Evolutionary conservation across 1,140 invertebrate genomes (phyloP).

Genomic region (Zaprionus taronus): DNA sequence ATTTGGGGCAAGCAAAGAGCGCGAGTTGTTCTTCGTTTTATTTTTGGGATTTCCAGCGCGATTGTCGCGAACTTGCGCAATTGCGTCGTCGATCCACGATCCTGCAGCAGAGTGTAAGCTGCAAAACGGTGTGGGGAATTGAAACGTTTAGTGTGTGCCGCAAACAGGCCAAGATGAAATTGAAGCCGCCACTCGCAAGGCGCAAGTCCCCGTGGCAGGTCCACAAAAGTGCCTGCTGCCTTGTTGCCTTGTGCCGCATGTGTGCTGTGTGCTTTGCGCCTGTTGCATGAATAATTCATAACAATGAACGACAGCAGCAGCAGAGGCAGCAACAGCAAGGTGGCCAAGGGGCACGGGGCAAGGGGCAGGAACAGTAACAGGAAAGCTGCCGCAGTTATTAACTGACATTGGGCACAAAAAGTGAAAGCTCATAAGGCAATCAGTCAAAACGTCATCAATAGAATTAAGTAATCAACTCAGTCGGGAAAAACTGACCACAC

Average conservation of each 20-base stretch:
- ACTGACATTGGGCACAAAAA: slow-evolving; percentile 68
- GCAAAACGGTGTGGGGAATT: slow-evolving; percentile 61
- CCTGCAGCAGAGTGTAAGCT: slow-evolving; percentile 49
- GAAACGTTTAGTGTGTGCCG: slow-evolving; percentile 73
- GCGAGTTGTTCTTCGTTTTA: not conserved
- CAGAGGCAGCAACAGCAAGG: slow-evolving; percentile 29
- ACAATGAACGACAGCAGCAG: slow-evolving; percentile 51
- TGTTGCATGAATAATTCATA: slow-evolving; percentile 83
- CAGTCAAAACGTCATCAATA: slow-evolving; percentile 84
- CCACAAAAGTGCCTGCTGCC: slow-evolving; percentile 28
- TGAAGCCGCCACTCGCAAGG: slow-evolving; percentile 37
- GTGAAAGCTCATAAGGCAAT: slow-evolving; percentile 84
- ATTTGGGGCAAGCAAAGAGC: not conserved
- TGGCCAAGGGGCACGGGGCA: not conserved
- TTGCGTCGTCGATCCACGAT: not conserved
- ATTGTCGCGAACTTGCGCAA: not conserved
- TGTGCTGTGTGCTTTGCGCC: slow-evolving; percentile 48
- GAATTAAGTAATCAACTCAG: slow-evolving; percentile 83
- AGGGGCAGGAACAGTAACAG: slow-evolving; percentile 39
- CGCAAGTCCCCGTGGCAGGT: slow-evolving; percentile 63
- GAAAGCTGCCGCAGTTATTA: slow-evolving; percentile 67
- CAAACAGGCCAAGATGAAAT: slow-evolving; percentile 47
- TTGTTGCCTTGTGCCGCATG: slow-evolving; percentile 1
- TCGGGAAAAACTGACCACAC: slow-evolving; percentile 78
- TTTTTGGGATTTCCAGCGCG: not conserved